A percentile compares a stretch with the other conserved stretches of the same genome.
These are phyloP conservation scores for Ochropleura leucogaster DNA, from an alignment of 2,888 invertebrate genomes.

Conservation along the genomic window DNA sequence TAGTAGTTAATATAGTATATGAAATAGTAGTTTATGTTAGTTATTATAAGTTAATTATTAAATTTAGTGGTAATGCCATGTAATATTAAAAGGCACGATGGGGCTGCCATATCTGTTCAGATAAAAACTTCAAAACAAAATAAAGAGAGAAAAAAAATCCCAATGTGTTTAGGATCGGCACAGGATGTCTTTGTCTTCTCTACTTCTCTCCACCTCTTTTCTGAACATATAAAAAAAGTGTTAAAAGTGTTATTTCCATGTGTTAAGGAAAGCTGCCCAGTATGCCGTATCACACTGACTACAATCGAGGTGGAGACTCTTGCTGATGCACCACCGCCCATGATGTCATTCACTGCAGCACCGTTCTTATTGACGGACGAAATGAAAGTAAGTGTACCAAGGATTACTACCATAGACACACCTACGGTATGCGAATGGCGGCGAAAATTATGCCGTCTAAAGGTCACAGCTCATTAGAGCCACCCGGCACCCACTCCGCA, in stretches of 20 bases:
- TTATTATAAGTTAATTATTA: no score
- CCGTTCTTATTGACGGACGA: constrained; percentile 94
- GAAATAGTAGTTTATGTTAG: no score
- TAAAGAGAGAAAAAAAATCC: no score
- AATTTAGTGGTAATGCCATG: no score
- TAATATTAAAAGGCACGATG: no score
- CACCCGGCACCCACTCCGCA: no score
- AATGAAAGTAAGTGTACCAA: constrained; percentile 39
- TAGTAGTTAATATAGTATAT: no score
- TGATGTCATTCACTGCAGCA: constrained; percentile 93
- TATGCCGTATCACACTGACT: constrained; percentile 92
- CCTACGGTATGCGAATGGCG: not conserved
- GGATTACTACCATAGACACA: not conserved
- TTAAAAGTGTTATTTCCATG: not conserved
- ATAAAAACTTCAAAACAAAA: no score
- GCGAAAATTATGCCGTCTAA: not conserved
- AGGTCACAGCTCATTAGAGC: no score
- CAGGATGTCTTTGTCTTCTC: not conserved
- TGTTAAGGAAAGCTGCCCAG: constrained; percentile 94
- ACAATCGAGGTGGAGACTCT: constrained; percentile 93
- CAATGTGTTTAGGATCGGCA: not conserved
- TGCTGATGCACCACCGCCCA: constrained; percentile 93
- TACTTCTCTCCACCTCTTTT: not conserved
- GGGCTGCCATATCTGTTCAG: no score
- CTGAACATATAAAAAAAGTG: no score